These are phyloP conservation scores for Stercorarius parasiticus DNA, from an alignment of 2,113 vertebrate species.

Conservation along the genomic window DNA sequence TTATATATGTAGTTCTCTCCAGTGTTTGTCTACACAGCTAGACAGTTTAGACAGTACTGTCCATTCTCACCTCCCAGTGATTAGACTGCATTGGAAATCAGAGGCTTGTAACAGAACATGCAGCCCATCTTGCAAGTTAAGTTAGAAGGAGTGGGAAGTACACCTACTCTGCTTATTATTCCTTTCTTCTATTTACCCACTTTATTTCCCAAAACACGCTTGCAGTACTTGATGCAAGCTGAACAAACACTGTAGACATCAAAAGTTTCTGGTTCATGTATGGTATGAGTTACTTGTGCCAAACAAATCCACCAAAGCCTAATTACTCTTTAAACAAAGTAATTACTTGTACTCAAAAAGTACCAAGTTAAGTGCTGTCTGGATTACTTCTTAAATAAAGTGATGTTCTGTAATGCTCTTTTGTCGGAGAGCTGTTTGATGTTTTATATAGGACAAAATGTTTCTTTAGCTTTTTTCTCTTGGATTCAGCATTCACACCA, in stretches of 20 bases:
- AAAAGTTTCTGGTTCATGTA: not conserved
- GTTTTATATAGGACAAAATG: not conserved
- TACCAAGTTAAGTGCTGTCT: not conserved
- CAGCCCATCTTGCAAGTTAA: not conserved
- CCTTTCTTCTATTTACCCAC: not conserved
- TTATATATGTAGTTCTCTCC: not conserved
- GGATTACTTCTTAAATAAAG: conserved; percentile 40
- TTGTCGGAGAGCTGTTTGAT: not conserved
- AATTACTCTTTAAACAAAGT: conserved; percentile 36
- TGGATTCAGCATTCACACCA: not conserved
- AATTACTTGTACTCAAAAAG: not conserved
- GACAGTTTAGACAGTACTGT: not conserved
- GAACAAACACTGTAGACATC: conserved; percentile 11
- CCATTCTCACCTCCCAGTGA: not conserved
- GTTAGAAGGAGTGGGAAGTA: not conserved
- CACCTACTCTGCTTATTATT: not conserved
- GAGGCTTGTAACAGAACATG: not conserved
- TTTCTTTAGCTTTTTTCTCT: not conserved
- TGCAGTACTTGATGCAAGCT: not conserved
- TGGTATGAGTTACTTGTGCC: not conserved
- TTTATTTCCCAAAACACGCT: not conserved
- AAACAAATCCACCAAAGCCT: conserved; percentile 14
- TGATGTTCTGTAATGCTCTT: not conserved
- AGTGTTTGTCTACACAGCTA: not conserved
- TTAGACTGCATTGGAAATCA: not conserved